Base-by-base conservation (phyloP, 2,888 invertebrate species). In the Tiliacea citrago region DNA sequence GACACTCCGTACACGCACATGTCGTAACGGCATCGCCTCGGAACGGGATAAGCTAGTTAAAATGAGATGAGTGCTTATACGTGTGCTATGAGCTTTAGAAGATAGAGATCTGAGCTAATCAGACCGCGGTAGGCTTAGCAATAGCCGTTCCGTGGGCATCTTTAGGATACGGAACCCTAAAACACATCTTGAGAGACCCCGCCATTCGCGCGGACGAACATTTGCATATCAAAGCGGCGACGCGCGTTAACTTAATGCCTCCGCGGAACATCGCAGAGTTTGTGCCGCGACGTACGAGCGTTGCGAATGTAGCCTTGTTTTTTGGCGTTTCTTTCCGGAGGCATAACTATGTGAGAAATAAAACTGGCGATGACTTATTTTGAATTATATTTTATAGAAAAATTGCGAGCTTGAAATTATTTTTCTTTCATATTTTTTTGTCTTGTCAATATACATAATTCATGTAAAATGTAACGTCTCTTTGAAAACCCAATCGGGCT, bases 201-300 rank as follows among this genome's bases (percentile, higher is more conserved):
- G 57, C 71, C 60, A 16, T 5, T 53, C 35, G 47, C 61, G 55
- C 49, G 78, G 63, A 63, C 79, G 47, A 18, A 55, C 60, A 86
- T 87, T 87, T 65, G 79, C 87, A 87, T 87, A 82, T 86, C 87
- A 87, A 87, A 87, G 87, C 79, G 73, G 49, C 75, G 78, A 57
- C 78, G 77, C 79, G 80, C 75, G 73, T 71, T 79, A 73, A 83
- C 81, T 77, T 76, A 81, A 85, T 80, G 82, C 63, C 58, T 77
- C 58, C 67, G 67, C 70, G 57, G 58, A 70, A 55, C 35, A 68
- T 61, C 60, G 73, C 61, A 18, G 61, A 66, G 13, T 8, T 66
- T 16, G 24, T 60, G 42, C 60, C 10, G n/a, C 7, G 35, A 62
- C 51, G 55, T 16, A 13, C 45, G 13, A 57, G 51, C 29, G 10